phyloP scores from a whole-genome alignment of 2,113 vertebrate genomes.

The Promerops cafer region DNA sequence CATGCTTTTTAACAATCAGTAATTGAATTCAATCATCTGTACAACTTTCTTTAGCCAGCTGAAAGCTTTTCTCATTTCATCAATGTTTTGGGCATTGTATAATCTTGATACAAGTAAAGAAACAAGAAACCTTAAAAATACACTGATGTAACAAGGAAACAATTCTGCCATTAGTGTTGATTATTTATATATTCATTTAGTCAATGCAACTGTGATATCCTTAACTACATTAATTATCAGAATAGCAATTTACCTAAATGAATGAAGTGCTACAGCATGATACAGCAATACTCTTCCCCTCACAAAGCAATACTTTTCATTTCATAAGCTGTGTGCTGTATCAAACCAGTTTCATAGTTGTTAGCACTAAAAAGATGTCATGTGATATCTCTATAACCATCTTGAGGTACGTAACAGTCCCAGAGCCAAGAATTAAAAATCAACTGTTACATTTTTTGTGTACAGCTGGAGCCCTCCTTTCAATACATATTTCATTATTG shows the following conservation, averaged over 20 bases:
- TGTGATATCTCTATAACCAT: not conserved
- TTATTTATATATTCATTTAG: not conserved
- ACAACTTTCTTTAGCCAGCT: not conserved
- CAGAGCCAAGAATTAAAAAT: not conserved
- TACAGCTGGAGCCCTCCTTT: not conserved
- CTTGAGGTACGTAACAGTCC: not conserved
- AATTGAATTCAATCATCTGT: not conserved
- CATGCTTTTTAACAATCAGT: not conserved
- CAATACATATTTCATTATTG: constrained; percentile 37
- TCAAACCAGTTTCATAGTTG: not conserved
- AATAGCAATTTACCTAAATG: not conserved
- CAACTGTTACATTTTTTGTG: not conserved
- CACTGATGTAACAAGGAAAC: not conserved
- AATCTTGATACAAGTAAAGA: not conserved
- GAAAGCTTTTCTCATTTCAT: not conserved
- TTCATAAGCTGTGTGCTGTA: not conserved
- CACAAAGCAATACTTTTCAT: not conserved
- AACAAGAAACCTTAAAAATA: not conserved
- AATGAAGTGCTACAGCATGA: not conserved
- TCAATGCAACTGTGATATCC: not conserved
- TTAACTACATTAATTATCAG: not conserved
- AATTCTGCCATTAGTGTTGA: not conserved
- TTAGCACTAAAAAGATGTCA: not conserved
- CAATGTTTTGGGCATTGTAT: not conserved
- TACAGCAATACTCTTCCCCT: not conserved